These are phyloP conservation scores for Sphaeramia orbicularis DNA, from an alignment of 2,797 vertebrate genomes.

Conservation along the genomic window DNA sequence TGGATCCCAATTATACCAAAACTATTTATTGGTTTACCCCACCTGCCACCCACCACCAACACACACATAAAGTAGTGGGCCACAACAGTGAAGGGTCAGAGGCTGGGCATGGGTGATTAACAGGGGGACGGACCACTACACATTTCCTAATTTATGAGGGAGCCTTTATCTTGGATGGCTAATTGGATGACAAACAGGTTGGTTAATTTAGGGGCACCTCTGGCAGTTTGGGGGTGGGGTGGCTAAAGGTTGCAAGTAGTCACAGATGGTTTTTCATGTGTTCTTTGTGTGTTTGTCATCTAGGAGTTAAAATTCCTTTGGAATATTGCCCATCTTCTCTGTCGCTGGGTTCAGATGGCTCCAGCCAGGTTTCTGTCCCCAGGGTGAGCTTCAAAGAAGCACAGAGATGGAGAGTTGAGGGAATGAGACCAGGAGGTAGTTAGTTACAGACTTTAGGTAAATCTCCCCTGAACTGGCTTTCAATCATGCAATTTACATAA, in stretches of 20 bases:
- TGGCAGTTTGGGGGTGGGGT: conserved; percentile 46
- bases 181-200: conserved; percentile 80
- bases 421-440: conserved; percentile 28
- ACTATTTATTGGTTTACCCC: conserved; percentile 66
- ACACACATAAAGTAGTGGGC: conserved; percentile 57
- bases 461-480: conserved; percentile 27
- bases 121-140: conserved; percentile 64
- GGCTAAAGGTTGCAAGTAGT: conserved; percentile 53
- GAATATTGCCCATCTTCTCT: conserved; percentile 36
- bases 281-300: conserved; percentile 33
- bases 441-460: conserved; percentile 46
- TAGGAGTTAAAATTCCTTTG: conserved; percentile 35
- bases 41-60: conserved; percentile 47
- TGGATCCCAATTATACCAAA: conserved; percentile 52
- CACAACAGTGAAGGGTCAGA: conserved; percentile 67
- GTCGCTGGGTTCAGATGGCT: conserved; percentile 31
- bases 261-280: conserved; percentile 62
- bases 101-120: conserved; percentile 70
- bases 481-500: conserved; percentile 32
- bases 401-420: conserved; percentile 17
- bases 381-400: conserved; percentile 41
- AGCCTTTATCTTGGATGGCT: conserved; percentile 72
- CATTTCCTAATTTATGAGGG: conserved; percentile 73
- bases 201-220: conserved; percentile 64
- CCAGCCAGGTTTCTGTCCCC: conserved; percentile 46